Base-by-base conservation (phyloP, 2,888 invertebrate genomes). In the Amaurobius ferox region DNA sequence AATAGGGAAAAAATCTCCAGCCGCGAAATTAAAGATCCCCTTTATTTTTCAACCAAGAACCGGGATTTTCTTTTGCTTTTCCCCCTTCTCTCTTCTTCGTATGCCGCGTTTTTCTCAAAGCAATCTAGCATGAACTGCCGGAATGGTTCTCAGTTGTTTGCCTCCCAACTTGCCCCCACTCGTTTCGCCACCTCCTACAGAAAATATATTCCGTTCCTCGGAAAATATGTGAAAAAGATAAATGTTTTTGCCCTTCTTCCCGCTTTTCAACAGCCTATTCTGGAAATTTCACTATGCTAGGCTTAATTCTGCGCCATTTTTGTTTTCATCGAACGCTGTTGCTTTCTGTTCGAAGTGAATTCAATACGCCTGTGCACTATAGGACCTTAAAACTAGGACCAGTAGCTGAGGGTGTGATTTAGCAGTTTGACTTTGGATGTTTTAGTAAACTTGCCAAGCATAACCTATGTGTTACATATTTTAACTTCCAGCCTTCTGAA, bases 171-270 rank as follows among this genome's bases (percentile, higher is more conserved):
- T 13, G 40, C 23, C n/a, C 39, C 13, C 16, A 9, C 28, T 19
- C 28, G 16, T 68, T 40, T 40, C 23, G 16, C 16, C 40, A 23
- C 35, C 28, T 68, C 28, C 26, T 23, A 13, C 16, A 30, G 68
- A 35, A 40, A 40, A 74, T 83, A 76, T 76, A 71, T 83, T 83
- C 28, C 55, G 66, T 66, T 76, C 35, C 26, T 23, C 40, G 32
- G 64, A 76, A 79, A 83, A 83, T 76, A 76, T 40, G 83, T 44
- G 77, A 72, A 72, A 71, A 83, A 77, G 77, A 77, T 83, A 83
- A 83, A 83, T 77, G 83, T 72, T 83, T 83, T 83, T 61, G 67
- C 40, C 64, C 32, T 40, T 70, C 55, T 48, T 64, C 66, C 71
- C 30, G 40, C 61, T 72, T 83, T 72, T 83, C 83, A 83, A 77